Evolutionary conservation across 2,888 invertebrate genomes (phyloP), one percentile per base, ranked within the genome.

Genomic region (Agrotis segetum): DNA sequence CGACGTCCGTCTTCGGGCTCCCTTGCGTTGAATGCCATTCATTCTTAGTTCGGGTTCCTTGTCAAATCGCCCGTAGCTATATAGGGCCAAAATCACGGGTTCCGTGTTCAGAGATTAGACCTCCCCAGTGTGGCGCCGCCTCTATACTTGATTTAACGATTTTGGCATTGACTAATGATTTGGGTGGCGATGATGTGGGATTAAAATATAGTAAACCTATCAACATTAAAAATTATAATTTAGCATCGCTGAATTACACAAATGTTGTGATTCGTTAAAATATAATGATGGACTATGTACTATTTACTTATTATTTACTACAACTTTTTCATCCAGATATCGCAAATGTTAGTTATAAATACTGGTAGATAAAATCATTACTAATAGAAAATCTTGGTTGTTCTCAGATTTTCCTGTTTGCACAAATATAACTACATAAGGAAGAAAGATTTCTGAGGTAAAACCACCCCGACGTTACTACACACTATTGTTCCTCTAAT

Each of bases 401-500:
- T n/a, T 13, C 16, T 17, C 19, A 40, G n/a, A 61, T 74, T 75
- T 76, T 74, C 60, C 50, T 76, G 59, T 60, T 80, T 46, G 34
- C 19, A 53, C 46, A 50, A 75, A 75, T 34, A 52, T 44, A 62
- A 21, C 49, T 17, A 63, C 62, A 58, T 62, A 50, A 60, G 34
- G 21, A 55, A 53, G 40, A 19, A 46, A 56, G 44, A 52, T 66
- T 40, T 19, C 34, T 46, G 21, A 56, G 63, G 44, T 56, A 81
- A 24, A 29, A 69, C 58, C 34, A 69, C 53, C 34, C 21, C 11
- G 13, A 63, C 47, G 59, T 52, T 55, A n/a, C 62, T 66, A 11
- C 14, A 49, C 19, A 11, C 77, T 55, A 81, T 78, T 81, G 78
- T 78, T 77, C 50, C 65, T 62, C 77, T 81, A 78, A 81, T 78